phyloP scores from a whole-genome alignment of 2,888 invertebrate species.

The Allygus modestus region DNA sequence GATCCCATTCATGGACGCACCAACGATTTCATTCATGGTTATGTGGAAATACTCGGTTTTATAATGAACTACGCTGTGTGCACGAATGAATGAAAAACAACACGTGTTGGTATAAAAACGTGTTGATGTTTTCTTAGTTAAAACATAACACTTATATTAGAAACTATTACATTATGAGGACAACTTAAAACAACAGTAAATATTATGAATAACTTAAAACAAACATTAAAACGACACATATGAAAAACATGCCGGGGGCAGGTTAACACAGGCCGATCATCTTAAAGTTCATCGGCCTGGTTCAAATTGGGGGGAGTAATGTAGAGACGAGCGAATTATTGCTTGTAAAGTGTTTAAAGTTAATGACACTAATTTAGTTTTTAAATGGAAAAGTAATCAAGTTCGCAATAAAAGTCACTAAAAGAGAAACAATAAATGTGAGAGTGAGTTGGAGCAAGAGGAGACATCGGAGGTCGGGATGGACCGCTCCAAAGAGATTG shows the following conservation, averaged over 20 bases:
- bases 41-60: not conserved
- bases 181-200: too few relatives aligned
- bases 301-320: not conserved
- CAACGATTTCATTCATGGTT: conserved; percentile 27
- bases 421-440: not conserved
- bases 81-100: too few relatives aligned
- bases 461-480: not conserved
- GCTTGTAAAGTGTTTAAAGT: not conserved
- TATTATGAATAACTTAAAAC: too few relatives aligned
- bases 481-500: not conserved
- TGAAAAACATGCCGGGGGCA: too few relatives aligned
- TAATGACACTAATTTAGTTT: not conserved
- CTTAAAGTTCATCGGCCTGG: not conserved
- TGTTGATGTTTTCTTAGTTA: too few relatives aligned
- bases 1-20: not conserved
- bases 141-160: too few relatives aligned
- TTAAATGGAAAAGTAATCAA: too few relatives aligned
- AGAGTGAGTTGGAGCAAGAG: not conserved
- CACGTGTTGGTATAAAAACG: too few relatives aligned
- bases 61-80: too few relatives aligned
- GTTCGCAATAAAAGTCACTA: too few relatives aligned
- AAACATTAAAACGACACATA: too few relatives aligned
- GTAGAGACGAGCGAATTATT: not conserved
- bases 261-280: not conserved
- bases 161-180: too few relatives aligned